Percentiles rank a stretch among this genome's conserved stretches.
phyloP scores from a whole-genome alignment of 2,113 vertebrate genomes.

The Campylomormyrus numenius region DNA sequence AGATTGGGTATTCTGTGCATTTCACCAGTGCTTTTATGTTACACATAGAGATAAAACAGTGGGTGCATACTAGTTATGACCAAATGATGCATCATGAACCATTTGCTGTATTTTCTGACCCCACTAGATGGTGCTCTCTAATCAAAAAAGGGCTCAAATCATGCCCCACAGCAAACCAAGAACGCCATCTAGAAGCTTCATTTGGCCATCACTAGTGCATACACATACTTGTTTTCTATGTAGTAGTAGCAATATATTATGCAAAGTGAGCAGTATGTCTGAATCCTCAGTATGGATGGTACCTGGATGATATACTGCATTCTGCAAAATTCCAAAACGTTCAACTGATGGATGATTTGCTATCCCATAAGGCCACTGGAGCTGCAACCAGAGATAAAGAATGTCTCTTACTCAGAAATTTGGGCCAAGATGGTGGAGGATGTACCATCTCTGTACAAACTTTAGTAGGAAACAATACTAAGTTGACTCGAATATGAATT shows the following conservation, averaged over 20 bases:
- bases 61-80: neutral
- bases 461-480: no score
- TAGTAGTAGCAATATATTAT: neutral
- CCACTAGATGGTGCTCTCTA: neutral
- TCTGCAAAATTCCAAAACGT: neutral
- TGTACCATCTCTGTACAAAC: no score
- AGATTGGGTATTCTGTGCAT: neutral
- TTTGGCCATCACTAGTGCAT: neutral
- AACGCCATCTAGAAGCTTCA: neutral
- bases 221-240: neutral
- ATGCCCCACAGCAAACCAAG: neutral
- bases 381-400: neutral
- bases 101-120: neutral
- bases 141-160: neutral
- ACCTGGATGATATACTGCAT: neutral
- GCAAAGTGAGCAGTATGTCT: neutral
- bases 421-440: neutral
- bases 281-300: neutral
- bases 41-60: neutral
- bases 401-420: neutral
- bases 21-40: neutral
- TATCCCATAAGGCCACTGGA: neutral
- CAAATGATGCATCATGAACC: neutral
- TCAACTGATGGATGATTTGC: neutral
- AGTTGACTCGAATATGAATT: neutral